phyloP scores from a whole-genome alignment of 1,140 invertebrate genomes.

The Stegodyphus dumicola region DNA sequence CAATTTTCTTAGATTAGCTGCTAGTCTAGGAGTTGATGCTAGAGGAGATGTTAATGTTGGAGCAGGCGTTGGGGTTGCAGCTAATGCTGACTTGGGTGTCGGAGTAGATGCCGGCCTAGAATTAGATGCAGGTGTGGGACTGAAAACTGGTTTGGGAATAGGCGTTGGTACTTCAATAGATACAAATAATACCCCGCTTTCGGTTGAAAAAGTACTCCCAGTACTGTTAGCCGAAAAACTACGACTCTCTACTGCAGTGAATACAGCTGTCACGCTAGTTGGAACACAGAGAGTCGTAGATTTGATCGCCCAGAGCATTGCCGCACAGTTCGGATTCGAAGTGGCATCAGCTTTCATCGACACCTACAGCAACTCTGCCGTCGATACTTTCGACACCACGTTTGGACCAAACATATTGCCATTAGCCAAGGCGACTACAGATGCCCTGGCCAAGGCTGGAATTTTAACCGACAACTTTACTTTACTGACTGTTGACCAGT shows the following conservation, averaged over 20 bases:
- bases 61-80: neutral
- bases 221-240: conserved; percentile 27
- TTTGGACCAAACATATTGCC: neutral
- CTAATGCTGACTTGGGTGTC: neutral
- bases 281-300: conserved; percentile 18
- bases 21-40: neutral
- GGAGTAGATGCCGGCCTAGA: neutral
- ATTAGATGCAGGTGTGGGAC: neutral
- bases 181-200: neutral
- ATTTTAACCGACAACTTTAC: conserved; percentile 15
- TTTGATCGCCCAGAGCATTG: conserved; percentile 24
- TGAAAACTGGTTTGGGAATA: no score
- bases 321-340: conserved; percentile 31
- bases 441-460: conserved; percentile 21
- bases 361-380: neutral
- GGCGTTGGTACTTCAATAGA: no score
- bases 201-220: conserved; percentile 16
- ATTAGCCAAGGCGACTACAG: conserved; percentile 4
- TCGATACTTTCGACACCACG: conserved; percentile 1
- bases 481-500: conserved; percentile 12
- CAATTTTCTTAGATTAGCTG: no score
- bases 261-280: conserved; percentile 15
- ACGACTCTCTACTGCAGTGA: conserved; percentile 12
- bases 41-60: neutral
- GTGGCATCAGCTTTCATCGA: conserved; percentile 2